phyloP scores from a whole-genome alignment of 2,888 invertebrate species.

The Caenorhabditis zanzibari region DNA sequence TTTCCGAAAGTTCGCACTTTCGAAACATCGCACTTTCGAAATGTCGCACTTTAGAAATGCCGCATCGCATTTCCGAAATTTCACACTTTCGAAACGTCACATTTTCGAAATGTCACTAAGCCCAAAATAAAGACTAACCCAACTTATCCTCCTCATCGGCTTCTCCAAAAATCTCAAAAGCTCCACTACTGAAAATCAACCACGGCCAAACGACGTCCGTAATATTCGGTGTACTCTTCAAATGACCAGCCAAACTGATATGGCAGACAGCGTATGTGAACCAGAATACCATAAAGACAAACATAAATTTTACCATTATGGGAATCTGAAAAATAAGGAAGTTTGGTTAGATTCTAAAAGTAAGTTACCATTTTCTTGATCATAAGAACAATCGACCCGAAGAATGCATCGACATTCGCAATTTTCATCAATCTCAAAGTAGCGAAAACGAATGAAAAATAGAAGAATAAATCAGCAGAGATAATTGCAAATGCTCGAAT shows the following conservation, averaged over 20 bases:
- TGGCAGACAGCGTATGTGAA: conserved; percentile 71
- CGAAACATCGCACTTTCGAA: too few relatives aligned
- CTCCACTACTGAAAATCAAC: conserved; percentile 72
- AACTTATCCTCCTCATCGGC: conserved; percentile 68
- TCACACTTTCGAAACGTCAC: too few relatives aligned
- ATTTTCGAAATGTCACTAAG: too few relatives aligned
- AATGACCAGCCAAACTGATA: conserved; percentile 69
- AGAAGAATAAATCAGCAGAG: conserved; percentile 67
- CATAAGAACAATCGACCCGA: conserved; percentile 71
- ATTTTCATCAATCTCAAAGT: conserved; percentile 71
- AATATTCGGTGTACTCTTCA: conserved; percentile 66
- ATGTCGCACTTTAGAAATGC: too few relatives aligned
- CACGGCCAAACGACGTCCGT: conserved; percentile 69
- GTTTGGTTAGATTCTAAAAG: too few relatives aligned
- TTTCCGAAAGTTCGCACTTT: too few relatives aligned
- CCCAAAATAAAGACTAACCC: too few relatives aligned
- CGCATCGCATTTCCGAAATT: too few relatives aligned
- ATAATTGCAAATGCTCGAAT: conserved; percentile 65
- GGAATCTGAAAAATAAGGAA: conserved; percentile 66
- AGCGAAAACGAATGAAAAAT: conserved; percentile 72
- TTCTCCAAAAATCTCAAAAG: conserved; percentile 75
- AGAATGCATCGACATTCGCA: conserved; percentile 72
- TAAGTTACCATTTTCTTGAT: conserved; percentile 72
- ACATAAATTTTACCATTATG: conserved; percentile 71
- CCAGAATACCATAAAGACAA: conserved; percentile 75